Evolutionary conservation across 2,888 invertebrate genomes (phyloP).

Genomic region (Drosophila meridiana): DNA sequence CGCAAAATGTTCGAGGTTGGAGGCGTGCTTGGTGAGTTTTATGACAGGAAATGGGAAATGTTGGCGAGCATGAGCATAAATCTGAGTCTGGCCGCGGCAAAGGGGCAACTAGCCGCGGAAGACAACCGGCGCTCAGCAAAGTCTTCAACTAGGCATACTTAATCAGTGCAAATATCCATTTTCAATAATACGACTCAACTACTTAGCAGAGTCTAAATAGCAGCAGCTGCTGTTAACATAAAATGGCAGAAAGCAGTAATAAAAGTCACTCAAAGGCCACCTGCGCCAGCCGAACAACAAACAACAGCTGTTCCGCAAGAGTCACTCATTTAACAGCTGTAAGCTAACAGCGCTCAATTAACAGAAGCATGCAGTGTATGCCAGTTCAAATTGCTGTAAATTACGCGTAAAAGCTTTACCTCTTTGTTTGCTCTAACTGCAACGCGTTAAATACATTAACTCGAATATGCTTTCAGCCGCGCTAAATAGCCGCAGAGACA

Average conservation of each 20-base stretch:
- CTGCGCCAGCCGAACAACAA: conserved; percentile 56
- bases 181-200: neutral
- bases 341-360: conserved; percentile 55
- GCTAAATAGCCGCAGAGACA: conserved; percentile 33
- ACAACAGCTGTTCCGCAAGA: conserved; percentile 59
- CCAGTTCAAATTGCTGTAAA: neutral
- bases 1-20: conserved; percentile 41
- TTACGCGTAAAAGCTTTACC: conserved; percentile 3
- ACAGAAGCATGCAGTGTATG: neutral
- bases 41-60: conserved; percentile 60
- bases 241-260: neutral
- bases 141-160: conserved; percentile 1
- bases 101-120: neutral
- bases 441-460: conserved; percentile 47
- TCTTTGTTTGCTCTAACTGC: conserved; percentile 16
- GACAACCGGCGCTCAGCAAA: neutral
- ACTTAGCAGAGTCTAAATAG: neutral
- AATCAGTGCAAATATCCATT: neutral
- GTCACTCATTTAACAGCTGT: conserved; percentile 43
- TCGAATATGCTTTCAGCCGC: conserved; percentile 49
- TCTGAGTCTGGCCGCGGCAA: conserved; percentile 6
- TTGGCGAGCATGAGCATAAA: conserved; percentile 42
- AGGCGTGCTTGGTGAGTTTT: conserved; percentile 16
- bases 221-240: conserved; percentile 4
- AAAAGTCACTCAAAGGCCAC: conserved; percentile 59